Evolutionary conservation across 2,888 invertebrate genomes (phyloP).

Genomic region (Phengaris arion): DNA sequence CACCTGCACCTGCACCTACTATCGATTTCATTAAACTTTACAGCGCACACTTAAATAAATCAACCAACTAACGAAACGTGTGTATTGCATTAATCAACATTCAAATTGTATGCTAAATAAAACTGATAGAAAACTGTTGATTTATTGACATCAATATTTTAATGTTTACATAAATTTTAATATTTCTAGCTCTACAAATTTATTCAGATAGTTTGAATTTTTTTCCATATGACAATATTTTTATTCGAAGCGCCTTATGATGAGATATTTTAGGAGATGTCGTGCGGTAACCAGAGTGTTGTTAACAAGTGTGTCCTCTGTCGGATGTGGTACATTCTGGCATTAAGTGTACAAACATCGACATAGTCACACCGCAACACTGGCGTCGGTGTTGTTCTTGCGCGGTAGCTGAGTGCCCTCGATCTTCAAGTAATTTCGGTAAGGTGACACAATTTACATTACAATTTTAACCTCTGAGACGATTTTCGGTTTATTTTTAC

Average conservation of each 20-base stretch:
- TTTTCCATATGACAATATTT: not conserved
- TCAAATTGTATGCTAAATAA: conserved; percentile 9
- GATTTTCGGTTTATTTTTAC: not conserved
- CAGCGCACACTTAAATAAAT: not conserved
- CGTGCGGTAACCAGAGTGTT: not conserved
- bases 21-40: conserved; percentile 9
- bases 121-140: not conserved
- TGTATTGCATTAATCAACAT: not conserved
- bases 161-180: not conserved
- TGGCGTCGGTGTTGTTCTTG: conserved; percentile 34
- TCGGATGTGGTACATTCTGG: not conserved
- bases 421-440: conserved; percentile 29
- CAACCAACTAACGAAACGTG: not conserved
- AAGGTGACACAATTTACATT: conserved; percentile 27
- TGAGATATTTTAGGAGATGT: not conserved
- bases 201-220: not conserved
- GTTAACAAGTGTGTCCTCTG: not conserved
- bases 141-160: not conserved
- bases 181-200: not conserved
- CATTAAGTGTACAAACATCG: conserved; percentile 19
- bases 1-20: not conserved
- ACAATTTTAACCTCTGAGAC: conserved; percentile 23
- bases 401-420: conserved; percentile 33
- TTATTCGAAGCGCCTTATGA: not conserved
- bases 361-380: not conserved